Percentiles rank a stretch among this genome's conserved stretches.
Evolutionary conservation across 2,797 vertebrate species (phyloP).

Genomic region (Poecilia gillii): DNA sequence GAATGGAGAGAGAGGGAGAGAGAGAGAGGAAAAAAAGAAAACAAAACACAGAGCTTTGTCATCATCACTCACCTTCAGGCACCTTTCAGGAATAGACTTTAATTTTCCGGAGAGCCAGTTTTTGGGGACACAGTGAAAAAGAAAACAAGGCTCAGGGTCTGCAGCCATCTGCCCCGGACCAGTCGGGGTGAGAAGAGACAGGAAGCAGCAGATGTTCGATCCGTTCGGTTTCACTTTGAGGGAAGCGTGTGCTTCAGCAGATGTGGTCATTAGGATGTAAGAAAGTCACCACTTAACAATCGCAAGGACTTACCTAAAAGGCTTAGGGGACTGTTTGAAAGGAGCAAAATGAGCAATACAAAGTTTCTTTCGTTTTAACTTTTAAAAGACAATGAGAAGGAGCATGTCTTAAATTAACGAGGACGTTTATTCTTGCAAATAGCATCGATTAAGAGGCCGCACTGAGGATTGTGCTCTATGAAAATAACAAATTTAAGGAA

Average conservation of each 20-base stretch:
- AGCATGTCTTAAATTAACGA: not conserved
- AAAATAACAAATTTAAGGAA: not conserved
- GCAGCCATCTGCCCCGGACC: not conserved
- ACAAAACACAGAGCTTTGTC: not conserved
- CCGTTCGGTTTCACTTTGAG: slow-evolving; percentile 1
- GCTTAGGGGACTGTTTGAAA: not conserved
- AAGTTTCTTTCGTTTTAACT: not conserved
- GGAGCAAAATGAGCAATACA: not conserved
- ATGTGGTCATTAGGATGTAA: not conserved
- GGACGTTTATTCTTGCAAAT: not conserved
- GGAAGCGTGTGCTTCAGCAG: not conserved
- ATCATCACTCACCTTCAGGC: not conserved
- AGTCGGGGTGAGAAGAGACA: not conserved
- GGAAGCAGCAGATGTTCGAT: not conserved
- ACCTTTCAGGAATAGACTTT: slow-evolving; percentile 1
- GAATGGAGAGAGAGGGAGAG: not conserved
- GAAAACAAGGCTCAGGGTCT: not conserved
- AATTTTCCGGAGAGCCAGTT: not conserved
- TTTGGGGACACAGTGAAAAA: not conserved
- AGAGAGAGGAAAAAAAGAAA: not conserved
- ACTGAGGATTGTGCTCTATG: not conserved
- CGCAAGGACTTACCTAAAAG: not conserved
- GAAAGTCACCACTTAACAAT: not conserved
- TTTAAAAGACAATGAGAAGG: not conserved
- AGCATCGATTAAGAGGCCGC: not conserved